Evolutionary conservation across 2,888 invertebrate species (phyloP).

Genomic region (Drosophila emarginata): DNA sequence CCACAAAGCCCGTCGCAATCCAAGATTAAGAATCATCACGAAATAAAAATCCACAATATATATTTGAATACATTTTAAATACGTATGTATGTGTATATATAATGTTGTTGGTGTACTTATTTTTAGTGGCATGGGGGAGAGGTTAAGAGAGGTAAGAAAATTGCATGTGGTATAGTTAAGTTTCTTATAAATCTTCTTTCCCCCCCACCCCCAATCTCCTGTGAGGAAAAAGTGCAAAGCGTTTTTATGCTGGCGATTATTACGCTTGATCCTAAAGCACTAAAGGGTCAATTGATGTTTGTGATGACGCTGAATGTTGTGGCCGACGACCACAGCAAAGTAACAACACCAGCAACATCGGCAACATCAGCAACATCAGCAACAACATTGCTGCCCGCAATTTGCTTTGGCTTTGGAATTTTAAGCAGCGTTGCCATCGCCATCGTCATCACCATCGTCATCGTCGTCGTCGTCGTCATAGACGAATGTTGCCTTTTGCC

Average conservation of each 20-base stretch:
- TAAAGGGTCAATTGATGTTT: conserved; percentile 80
- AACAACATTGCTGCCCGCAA: conserved; percentile 64
- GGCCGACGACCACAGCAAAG: conserved; percentile 31
- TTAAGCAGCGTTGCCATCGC: conserved; percentile 73
- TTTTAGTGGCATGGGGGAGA: no score
- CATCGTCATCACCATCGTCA: conserved; percentile 34
- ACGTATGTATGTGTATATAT: no score
- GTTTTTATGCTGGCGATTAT: conserved; percentile 80
- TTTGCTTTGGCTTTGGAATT: conserved; percentile 78
- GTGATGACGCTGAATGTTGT: conserved; percentile 75
- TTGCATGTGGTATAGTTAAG: conserved; percentile 23
- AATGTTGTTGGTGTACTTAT: no score
- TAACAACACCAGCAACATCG: conserved; percentile 15
- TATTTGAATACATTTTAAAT: no score
- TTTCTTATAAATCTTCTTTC: background rate
- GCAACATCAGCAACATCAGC: conserved; percentile 52
- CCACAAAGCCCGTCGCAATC: no score
- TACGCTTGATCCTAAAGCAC: conserved; percentile 80
- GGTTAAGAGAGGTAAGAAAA: no score
- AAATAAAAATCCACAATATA: no score
- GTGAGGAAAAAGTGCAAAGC: conserved; percentile 71
- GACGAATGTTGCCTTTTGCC: conserved; percentile 59
- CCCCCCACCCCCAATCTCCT: no score
- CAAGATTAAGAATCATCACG: no score
- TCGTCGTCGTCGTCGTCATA: conserved; percentile 50